These are phyloP conservation scores for Phrynosoma blainvillii DNA, from an alignment of 2,113 vertebrate species.

Conservation along the genomic window DNA sequence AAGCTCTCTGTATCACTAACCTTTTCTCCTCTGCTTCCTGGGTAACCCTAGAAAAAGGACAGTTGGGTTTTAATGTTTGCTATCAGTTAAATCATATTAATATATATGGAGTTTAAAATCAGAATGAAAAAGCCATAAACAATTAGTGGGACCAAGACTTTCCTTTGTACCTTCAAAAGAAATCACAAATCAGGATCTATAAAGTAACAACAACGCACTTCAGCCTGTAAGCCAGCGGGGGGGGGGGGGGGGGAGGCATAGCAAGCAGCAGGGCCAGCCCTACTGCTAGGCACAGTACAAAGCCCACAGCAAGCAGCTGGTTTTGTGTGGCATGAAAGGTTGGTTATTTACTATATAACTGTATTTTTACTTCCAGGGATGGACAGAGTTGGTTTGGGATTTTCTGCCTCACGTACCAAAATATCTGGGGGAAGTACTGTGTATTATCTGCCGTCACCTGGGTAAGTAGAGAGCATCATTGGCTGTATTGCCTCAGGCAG, in stretches of 20 bases:
- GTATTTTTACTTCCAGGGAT: background rate
- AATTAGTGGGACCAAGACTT: slow-evolving; percentile 46
- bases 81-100: slow-evolving; percentile 22
- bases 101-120: slow-evolving; percentile 42
- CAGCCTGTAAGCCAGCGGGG: slow-evolving; percentile 54
- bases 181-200: background rate
- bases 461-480: background rate
- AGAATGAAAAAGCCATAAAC: slow-evolving; percentile 28
- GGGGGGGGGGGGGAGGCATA: slow-evolving; percentile 44
- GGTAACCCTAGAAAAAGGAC: slow-evolving; percentile 86
- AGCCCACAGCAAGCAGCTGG: background rate
- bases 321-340: background rate
- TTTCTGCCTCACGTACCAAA: background rate
- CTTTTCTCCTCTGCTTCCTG: slow-evolving; percentile 97
- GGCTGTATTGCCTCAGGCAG: background rate
- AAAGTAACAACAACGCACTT: slow-evolving; percentile 43
- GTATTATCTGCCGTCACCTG: background rate
- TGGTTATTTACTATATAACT: background rate
- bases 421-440: background rate
- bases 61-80: slow-evolving; percentile 52
- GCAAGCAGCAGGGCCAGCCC: background rate
- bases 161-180: slow-evolving; percentile 48
- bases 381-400: background rate
- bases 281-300: too few relatives aligned
- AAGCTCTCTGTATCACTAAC: slow-evolving; percentile 72